Evolutionary conservation across 1,140 invertebrate genomes (phyloP), one percentile per base, ranked within the genome.

Genomic region (Neodiprion virginianus): DNA sequence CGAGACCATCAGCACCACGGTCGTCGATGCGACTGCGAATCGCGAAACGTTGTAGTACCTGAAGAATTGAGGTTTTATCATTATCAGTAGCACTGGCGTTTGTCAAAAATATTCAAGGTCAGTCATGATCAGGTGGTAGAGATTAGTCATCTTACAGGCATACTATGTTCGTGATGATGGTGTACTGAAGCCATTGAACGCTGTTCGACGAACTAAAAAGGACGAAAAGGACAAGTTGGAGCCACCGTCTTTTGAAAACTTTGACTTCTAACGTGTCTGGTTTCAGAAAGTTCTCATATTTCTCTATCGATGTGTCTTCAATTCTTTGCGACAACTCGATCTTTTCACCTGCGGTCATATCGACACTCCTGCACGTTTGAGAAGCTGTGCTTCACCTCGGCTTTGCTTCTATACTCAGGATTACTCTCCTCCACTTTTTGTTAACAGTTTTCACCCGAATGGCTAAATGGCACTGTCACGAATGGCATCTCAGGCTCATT

Each of bases 1-100:
- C 7, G 88, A 89, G 48, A 92, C 85, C 91, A 93, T 94, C 82
- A 92, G 94, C 40, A 94, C 88, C 86, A 94, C 91, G 0, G 91
- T 78, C 23, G 92, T 90, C 91, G 90, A 92, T 82, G 93, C 91
- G 7, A 94, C 88, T 8, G 88, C 84, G 0, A 87, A 72, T 47
- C 81, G 72, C 7, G 75, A 76, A 9, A 91, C 89, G 47, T 80
- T 76, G 79, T 88, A 89, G 76, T 87, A 90, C 76, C 80, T 77
- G 76, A 48, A 14, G 78, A 71, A 11, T 40, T 40, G 28, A 5
- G 28, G 2, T 40, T 40, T 40, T 5, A 40, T 40, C 78, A 81
- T 75, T 79, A 82, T 49, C 78, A 61, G 5, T 78, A 72, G 74
- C 76, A 76, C 53, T 89, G n/a, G 86, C 83, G 0, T 86, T 77